Conservation (phyloP, 2,888 invertebrate species). For the Gymnocheta viridis region DNA sequence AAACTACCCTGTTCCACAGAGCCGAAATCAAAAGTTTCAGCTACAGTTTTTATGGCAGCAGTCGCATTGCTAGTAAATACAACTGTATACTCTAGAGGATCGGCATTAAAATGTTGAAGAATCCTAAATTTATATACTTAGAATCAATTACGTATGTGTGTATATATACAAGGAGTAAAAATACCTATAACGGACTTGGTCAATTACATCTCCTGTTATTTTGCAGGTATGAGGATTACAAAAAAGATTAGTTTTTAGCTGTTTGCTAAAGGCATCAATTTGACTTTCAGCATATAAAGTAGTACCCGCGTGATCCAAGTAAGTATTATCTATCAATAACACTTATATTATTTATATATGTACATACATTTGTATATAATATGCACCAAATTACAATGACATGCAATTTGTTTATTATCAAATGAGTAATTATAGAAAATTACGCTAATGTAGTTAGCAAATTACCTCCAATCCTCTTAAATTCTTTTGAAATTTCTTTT, state of each 20-base stretch:
- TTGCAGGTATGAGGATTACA: conserved; percentile 96
- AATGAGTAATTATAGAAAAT: not conserved
- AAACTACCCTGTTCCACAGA: conserved; percentile 86
- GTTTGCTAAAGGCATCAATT: conserved; percentile 85
- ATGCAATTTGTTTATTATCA: conserved; percentile 7
- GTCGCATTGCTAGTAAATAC: conserved; percentile 98
- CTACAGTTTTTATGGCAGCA: conserved; percentile 90
- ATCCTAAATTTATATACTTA: conserved; percentile 83
- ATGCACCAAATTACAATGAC: conserved; percentile 17
- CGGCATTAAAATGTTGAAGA: conserved; percentile 92
- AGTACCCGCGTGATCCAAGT: conserved; percentile 95
- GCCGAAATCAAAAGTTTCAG: conserved; percentile 89
- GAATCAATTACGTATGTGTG: not conserved
- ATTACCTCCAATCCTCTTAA: conserved; percentile 81
- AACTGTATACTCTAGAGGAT: conserved; percentile 90
- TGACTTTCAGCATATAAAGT: conserved; percentile 91
- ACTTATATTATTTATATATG: conserved; percentile 11
- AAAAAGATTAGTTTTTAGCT: conserved; percentile 88
- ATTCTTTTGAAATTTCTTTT: conserved; percentile 82
- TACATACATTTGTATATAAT: not conserved
- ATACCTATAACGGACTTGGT: conserved; percentile 90
- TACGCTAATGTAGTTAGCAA: not conserved
- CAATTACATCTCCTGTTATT: conserved; percentile 91
- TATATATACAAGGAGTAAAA: not conserved
- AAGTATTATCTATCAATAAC: conserved; percentile 85